A percentile compares a stretch with the other conserved stretches of the same genome.
phyloP scores from a whole-genome alignment of 2,797 vertebrate species.

The Mustela erminea region DNA sequence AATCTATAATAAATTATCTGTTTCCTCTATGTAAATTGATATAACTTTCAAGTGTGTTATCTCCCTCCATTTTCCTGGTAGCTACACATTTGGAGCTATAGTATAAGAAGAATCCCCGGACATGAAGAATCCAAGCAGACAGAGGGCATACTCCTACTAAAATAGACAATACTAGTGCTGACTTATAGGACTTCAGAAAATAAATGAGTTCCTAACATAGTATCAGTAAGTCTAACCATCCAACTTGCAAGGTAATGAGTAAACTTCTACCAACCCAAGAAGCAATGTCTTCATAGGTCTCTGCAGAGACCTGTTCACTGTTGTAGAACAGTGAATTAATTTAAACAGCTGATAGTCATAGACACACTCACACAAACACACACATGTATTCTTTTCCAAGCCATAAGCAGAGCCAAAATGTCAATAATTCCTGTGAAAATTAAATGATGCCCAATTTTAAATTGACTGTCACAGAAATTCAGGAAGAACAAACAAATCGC shows the following conservation, averaged over 20 bases:
- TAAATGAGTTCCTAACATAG: neutral
- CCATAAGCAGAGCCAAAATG: neutral
- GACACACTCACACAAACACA: neutral
- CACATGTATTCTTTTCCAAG: too few relatives aligned
- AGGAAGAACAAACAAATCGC: neutral
- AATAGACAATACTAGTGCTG: neutral
- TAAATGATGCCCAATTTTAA: slow-evolving; percentile 1
- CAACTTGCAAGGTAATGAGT: neutral
- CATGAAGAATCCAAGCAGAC: neutral
- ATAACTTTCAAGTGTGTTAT: neutral
- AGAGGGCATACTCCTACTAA: neutral
- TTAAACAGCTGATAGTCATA: neutral
- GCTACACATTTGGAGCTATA: neutral
- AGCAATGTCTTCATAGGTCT: neutral
- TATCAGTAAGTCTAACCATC: neutral
- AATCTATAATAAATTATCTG: neutral
- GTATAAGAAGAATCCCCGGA: neutral
- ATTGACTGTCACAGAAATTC: neutral
- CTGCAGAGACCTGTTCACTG: neutral
- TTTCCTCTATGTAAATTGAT: neutral
- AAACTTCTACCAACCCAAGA: neutral
- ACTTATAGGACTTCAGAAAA: neutral
- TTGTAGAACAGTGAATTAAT: neutral
- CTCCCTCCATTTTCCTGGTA: neutral
- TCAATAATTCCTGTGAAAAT: neutral